These are phyloP conservation scores for Drosophila nigromelanica DNA, from an alignment of 1,140 invertebrate genomes.

Conservation along the genomic window DNA sequence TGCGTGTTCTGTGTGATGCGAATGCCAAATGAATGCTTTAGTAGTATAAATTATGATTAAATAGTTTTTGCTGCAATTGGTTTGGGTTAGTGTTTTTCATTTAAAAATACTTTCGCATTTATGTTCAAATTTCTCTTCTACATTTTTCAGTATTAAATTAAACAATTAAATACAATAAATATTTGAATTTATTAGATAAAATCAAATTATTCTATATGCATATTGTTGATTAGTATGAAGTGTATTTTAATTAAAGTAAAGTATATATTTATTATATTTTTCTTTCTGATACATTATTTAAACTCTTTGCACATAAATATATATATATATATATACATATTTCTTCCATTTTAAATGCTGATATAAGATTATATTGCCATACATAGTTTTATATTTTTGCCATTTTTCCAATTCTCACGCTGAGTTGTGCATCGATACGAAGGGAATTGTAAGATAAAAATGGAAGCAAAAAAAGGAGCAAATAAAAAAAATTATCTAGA, in stretches of 20 bases:
- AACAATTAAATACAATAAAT: too few relatives aligned
- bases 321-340: not conserved
- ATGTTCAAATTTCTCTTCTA: not conserved
- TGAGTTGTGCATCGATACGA: constrained; percentile 4
- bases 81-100: too few relatives aligned
- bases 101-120: too few relatives aligned
- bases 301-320: too few relatives aligned
- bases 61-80: not conserved
- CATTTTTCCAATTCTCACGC: constrained; percentile 1
- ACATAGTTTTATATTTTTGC: not conserved
- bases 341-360: not conserved
- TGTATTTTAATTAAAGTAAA: too few relatives aligned
- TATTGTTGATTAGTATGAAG: too few relatives aligned
- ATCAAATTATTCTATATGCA: too few relatives aligned
- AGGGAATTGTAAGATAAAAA: not conserved
- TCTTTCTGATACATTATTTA: not conserved
- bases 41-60: not conserved
- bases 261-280: too few relatives aligned
- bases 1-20: constrained; percentile 11
- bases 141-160: not conserved
- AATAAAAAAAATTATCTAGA: constrained; percentile 10
- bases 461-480: not conserved
- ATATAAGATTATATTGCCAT: too few relatives aligned
- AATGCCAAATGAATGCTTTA: constrained; percentile 15
- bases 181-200: too few relatives aligned